phyloP scores from a whole-genome alignment of 2,113 vertebrate genomes.

The Zosterops lateralis region DNA sequence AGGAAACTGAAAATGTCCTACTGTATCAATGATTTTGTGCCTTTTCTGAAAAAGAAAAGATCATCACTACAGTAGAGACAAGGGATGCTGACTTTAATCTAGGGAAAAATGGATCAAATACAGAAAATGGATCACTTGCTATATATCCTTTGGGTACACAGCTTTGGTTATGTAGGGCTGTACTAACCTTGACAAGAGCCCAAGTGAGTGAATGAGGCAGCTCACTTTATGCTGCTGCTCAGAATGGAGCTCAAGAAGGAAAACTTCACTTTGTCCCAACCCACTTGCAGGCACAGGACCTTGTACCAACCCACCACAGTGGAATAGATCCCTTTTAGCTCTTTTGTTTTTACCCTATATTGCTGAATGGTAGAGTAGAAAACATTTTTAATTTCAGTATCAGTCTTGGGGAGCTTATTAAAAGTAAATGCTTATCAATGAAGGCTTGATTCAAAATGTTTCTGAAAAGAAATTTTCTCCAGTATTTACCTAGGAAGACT shows the following conservation, averaged over 20 bases:
- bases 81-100: neutral
- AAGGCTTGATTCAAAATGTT: neutral
- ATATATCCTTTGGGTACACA: rapidly evolving
- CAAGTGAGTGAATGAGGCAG: neutral
- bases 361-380: neutral
- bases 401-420: neutral
- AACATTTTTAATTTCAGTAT: neutral
- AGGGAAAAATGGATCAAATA: neutral
- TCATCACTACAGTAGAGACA: neutral
- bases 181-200: neutral
- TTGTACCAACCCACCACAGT: neutral
- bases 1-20: neutral
- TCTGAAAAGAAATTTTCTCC: neutral
- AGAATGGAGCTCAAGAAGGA: neutral
- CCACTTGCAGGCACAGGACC: neutral
- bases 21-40: neutral
- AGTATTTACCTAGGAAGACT: neutral
- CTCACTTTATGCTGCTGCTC: neutral
- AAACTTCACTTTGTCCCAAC: neutral
- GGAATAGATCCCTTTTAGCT: neutral
- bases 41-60: neutral
- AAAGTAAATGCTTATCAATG: neutral
- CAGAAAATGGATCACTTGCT: neutral
- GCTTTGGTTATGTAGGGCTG: neutral
- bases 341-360: neutral